Conservation (phyloP, 2,797 vertebrate genomes). For the Allobates femoralis region DNA sequence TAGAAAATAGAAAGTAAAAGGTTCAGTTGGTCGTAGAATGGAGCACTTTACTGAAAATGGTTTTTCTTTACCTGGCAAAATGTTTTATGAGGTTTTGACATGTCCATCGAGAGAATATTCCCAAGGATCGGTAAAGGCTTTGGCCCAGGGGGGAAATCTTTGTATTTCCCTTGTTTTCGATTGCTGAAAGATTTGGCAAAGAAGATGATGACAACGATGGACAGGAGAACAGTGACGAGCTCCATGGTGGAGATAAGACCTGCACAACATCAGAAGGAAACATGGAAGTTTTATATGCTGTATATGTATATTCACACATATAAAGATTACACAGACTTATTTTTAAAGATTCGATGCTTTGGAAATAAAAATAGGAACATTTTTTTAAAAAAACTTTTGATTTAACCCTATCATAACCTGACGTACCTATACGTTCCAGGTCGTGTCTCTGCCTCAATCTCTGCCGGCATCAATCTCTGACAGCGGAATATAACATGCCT, state of each 20-base stretch:
- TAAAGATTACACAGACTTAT: no score
- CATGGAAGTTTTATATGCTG: neutral
- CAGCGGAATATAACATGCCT: no score
- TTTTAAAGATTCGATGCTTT: no score
- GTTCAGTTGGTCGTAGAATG: no score
- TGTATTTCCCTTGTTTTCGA: neutral
- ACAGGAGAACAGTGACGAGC: neutral
- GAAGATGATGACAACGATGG: neutral
- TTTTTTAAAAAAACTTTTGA: no score
- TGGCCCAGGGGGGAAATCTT: neutral
- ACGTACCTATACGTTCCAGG: no score
- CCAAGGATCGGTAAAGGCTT: neutral
- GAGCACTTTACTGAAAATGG: neutral
- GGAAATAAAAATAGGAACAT: no score
- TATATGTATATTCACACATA: no score
- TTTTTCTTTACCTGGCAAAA: neutral
- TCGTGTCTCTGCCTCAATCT: no score
- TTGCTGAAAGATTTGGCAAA: neutral
- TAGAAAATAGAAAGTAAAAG: no score
- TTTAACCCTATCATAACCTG: no score
- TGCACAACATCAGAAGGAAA: neutral
- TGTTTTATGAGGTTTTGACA: neutral
- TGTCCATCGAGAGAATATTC: neutral
- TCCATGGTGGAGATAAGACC: neutral
- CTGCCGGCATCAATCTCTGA: no score